Conservation (phyloP, 2,113 vertebrate genomes). For the Nematolebias whitei region DNA sequence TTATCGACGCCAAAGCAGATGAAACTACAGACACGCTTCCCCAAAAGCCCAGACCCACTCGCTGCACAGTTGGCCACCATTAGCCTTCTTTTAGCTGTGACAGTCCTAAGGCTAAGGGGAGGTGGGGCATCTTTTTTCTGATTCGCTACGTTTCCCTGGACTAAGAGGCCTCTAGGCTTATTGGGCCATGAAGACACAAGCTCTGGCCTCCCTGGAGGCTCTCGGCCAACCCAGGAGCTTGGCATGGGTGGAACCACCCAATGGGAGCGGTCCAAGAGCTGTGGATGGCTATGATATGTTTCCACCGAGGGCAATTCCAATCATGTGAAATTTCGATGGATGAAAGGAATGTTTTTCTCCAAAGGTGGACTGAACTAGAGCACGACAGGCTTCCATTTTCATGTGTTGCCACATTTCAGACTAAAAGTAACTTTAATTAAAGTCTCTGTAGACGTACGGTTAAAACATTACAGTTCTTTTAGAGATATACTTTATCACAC, state of each 20-base stretch:
- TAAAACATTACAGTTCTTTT: too few relatives aligned
- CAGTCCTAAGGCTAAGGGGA: conserved; percentile 76
- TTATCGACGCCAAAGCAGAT: conserved; percentile 85
- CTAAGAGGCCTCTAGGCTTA: conserved; percentile 75
- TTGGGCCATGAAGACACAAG: conserved; percentile 82
- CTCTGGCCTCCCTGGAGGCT: conserved; percentile 74
- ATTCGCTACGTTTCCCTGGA: conserved; percentile 78
- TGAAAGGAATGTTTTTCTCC: conserved; percentile 75
- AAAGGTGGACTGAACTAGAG: conserved; percentile 60
- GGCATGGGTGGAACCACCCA: conserved; percentile 71
- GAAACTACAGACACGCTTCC: conserved; percentile 80
- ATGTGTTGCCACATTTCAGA: conserved; percentile 28
- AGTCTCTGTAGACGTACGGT: too few relatives aligned
- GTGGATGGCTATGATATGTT: conserved; percentile 81
- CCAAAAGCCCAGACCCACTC: conserved; percentile 74
- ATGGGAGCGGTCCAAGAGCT: conserved; percentile 75
- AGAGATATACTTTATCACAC: too few relatives aligned
- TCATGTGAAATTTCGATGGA: conserved; percentile 77
- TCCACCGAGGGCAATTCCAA: conserved; percentile 79
- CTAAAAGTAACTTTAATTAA: not conserved
- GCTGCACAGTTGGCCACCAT: conserved; percentile 77
- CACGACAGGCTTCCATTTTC: conserved; percentile 44
- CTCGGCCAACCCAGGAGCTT: conserved; percentile 79
- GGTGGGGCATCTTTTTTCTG: conserved; percentile 29
- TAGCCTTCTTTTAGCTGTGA: conserved; percentile 72